Percentiles rank a stretch among this genome's conserved stretches.
Conservation (phyloP, 2,113 vertebrate species). For the Cyprinodon brontotheroides region DNA sequence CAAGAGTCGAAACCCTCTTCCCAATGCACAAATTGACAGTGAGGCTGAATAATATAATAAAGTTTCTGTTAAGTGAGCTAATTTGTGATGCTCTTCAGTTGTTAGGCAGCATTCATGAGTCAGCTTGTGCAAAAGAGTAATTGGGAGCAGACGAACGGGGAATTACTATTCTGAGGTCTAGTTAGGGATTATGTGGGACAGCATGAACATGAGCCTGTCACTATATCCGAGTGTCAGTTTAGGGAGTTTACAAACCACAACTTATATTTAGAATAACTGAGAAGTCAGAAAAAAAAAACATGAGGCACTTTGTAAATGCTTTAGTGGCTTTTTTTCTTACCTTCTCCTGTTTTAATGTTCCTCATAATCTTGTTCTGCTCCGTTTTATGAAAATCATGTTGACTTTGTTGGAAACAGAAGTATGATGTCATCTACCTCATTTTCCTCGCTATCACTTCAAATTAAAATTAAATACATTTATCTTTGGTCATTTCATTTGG, state of each 20-base stretch:
- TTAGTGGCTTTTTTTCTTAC: neutral
- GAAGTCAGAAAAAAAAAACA: neutral
- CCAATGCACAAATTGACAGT: constrained; percentile 31
- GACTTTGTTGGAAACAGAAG: neutral
- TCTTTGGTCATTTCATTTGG: neutral
- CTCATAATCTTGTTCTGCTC: constrained; percentile 3
- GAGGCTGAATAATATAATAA: constrained; percentile 23
- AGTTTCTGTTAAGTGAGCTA: constrained; percentile 25
- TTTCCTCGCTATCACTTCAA: neutral
- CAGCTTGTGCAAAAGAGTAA: constrained; percentile 44
- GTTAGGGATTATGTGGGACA: constrained; percentile 42
- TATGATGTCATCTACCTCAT: neutral
- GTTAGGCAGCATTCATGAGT: constrained; percentile 39
- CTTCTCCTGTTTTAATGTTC: neutral
- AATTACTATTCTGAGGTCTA: constrained; percentile 31
- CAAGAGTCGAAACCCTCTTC: constrained; percentile 5
- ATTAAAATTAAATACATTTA: neutral
- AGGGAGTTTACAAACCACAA: constrained; percentile 10
- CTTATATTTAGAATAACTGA: constrained; percentile 26
- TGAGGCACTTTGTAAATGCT: too few relatives aligned
- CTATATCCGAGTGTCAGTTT: constrained; percentile 25
- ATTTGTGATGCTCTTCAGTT: constrained; percentile 50
- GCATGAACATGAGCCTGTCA: constrained; percentile 20
- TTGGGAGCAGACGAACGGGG: constrained; percentile 45
- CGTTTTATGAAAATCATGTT: neutral